Conservation (phyloP, 2,797 vertebrate genomes). For the Thalassophryne amazonica region DNA sequence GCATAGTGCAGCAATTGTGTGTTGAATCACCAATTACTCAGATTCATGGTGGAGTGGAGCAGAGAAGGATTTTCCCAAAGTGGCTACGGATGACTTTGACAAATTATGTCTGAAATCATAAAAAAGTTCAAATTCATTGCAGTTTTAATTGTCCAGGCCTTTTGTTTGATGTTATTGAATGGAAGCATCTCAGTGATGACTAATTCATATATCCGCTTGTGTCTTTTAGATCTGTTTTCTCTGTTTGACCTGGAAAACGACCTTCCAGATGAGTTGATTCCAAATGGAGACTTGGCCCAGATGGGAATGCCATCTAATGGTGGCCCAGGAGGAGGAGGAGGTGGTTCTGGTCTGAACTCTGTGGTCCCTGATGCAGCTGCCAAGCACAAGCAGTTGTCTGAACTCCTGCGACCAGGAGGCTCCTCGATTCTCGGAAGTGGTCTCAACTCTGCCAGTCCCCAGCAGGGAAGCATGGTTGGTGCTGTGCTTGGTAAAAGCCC, state of each 20-base stretch:
- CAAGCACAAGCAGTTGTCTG: conserved; percentile 97
- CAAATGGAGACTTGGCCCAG: conserved; percentile 88
- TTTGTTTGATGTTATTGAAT: too few relatives aligned
- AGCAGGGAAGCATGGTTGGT: conserved; percentile 83
- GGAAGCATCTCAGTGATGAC: not conserved
- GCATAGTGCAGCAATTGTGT: too few relatives aligned
- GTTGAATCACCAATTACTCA: too few relatives aligned
- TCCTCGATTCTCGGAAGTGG: conserved; percentile 80
- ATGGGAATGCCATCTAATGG: conserved; percentile 81
- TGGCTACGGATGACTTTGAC: too few relatives aligned
- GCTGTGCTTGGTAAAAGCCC: conserved; percentile 88
- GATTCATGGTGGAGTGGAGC: too few relatives aligned
- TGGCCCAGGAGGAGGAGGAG: conserved; percentile 62
- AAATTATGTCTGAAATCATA: too few relatives aligned
- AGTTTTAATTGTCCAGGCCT: too few relatives aligned
- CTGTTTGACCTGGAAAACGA: conserved; percentile 97
- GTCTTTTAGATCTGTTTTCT: conserved; percentile 86
- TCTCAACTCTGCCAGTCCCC: conserved; percentile 83
- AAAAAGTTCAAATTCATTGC: too few relatives aligned
- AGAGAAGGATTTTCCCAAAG: too few relatives aligned
- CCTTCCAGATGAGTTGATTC: conserved; percentile 96
- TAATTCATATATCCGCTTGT: conserved; percentile 8
- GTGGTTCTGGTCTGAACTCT: conserved; percentile 82
- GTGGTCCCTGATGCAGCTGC: conserved; percentile 92
- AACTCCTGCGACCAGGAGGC: conserved; percentile 91